A percentile compares a stretch with the other conserved stretches of the same genome.
phyloP scores from a whole-genome alignment of 2,888 invertebrate genomes.

The Caenorhabditis sinica region DNA sequence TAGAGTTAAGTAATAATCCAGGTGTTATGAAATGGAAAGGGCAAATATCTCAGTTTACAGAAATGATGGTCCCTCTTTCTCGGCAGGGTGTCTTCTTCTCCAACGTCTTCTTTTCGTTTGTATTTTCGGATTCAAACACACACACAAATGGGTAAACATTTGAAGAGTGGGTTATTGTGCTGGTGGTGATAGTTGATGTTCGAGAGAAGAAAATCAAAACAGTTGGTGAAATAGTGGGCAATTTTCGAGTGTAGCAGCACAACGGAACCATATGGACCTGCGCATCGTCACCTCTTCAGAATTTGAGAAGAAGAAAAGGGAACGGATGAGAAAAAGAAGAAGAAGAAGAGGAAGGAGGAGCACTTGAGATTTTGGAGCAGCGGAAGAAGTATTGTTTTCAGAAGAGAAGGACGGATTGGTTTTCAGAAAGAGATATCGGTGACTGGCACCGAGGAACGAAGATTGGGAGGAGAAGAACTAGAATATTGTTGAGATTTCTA shows the following conservation, averaged over 20 bases:
- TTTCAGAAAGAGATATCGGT: slow-evolving; percentile 31
- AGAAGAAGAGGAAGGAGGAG: slow-evolving; percentile 19
- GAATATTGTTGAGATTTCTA: neutral
- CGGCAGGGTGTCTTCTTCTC: neutral
- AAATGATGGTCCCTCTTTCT: slow-evolving; percentile 17
- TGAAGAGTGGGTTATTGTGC: slow-evolving; percentile 54
- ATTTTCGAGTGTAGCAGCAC: slow-evolving; percentile 53
- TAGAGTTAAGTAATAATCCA: slow-evolving; percentile 43
- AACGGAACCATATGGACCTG: slow-evolving; percentile 50
- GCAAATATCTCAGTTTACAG: slow-evolving; percentile 52
- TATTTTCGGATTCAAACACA: slow-evolving; percentile 23
- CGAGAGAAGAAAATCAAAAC: slow-evolving; percentile 51
- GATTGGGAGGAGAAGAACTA: neutral
- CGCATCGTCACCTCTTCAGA: slow-evolving; percentile 59
- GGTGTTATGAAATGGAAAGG: slow-evolving; percentile 13
- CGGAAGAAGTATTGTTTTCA: slow-evolving; percentile 48
- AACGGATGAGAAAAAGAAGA: neutral
- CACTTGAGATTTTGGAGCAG: slow-evolving; percentile 43
- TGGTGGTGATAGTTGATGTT: slow-evolving; percentile 48
- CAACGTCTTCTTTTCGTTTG: neutral
- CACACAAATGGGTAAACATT: slow-evolving; percentile 52
- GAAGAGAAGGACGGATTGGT: slow-evolving; percentile 34
- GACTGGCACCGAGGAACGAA: slow-evolving; percentile 19
- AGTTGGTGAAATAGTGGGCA: slow-evolving; percentile 65
- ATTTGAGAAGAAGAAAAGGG: slow-evolving; percentile 42